These are phyloP conservation scores for Cerceris ruficornis DNA, from an alignment of 2,888 invertebrate species.

Conservation along the genomic window DNA sequence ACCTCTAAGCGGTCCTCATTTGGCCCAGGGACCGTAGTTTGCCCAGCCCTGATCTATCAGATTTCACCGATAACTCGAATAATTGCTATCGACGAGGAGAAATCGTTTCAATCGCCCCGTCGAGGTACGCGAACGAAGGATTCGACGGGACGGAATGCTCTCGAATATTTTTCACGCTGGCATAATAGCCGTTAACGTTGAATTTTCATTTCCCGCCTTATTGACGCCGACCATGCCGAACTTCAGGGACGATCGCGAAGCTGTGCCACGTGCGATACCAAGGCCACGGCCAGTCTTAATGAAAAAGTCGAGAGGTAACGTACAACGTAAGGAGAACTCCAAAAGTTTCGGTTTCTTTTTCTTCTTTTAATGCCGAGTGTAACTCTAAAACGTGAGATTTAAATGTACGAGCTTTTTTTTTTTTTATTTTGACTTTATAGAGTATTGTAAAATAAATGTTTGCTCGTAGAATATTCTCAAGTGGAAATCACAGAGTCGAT, in stretches of 20 bases:
- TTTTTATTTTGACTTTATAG: no score
- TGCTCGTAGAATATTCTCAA: no score
- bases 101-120: neutral
- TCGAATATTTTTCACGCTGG: neutral
- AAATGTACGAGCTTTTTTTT: no score
- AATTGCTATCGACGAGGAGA: neutral
- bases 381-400: no score
- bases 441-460: no score
- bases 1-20: no score
- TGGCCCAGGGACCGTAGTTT: no score
- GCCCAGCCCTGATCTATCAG: no score
- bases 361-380: no score
- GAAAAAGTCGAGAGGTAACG: constrained; percentile 26
- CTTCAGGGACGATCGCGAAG: constrained; percentile 55
- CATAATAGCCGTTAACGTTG: constrained; percentile 29
- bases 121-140: neutral
- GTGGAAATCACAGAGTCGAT: no score
- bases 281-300: constrained; percentile 49
- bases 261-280: constrained; percentile 61
- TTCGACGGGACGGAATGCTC: neutral
- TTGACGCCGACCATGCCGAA: constrained; percentile 39
- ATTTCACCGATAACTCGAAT: neutral
- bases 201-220: constrained; percentile 59
- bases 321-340: neutral
- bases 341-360: neutral